A percentile compares a stretch with the other conserved stretches of the same genome.
phyloP scores from a whole-genome alignment of 2,113 vertebrate species.

The Terrapene triunguis region DNA sequence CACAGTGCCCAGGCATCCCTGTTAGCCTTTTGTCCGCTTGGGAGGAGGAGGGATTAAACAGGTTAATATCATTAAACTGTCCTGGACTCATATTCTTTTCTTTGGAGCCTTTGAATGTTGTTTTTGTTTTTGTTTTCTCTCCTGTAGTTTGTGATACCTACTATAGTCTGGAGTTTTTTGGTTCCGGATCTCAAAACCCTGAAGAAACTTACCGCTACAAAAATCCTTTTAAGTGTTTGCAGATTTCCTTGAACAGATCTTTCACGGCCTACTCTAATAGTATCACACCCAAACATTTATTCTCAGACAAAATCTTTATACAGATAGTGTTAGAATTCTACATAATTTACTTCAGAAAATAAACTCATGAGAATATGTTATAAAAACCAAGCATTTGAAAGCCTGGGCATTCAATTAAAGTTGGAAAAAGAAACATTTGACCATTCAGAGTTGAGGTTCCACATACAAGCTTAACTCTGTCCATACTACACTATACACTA shows the following conservation, averaged over 20 bases:
- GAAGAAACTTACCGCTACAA: background rate
- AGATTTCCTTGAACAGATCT: background rate
- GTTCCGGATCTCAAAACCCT: background rate
- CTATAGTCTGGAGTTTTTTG: background rate
- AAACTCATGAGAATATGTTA: background rate
- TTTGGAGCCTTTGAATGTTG: background rate
- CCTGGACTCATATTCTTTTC: background rate
- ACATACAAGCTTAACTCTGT: background rate
- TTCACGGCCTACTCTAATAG: background rate
- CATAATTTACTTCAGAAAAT: background rate
- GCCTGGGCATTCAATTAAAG: accelerated
- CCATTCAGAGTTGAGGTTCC: background rate
- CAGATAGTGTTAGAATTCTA: background rate
- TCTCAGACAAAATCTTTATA: background rate
- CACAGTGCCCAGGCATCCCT: background rate
- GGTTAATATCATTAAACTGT: background rate
- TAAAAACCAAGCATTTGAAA: background rate
- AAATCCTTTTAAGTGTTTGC: background rate
- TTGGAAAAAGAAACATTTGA: background rate
- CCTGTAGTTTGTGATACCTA: background rate
- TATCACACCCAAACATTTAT: background rate
- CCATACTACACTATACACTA: background rate
- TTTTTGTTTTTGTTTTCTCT: background rate
- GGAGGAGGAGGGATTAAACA: background rate
- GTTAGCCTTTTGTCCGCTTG: background rate